A percentile compares a stretch with the other conserved stretches of the same genome.
Conservation (phyloP, 1,140 invertebrate species). For the Hydropsyche tenuis region DNA sequence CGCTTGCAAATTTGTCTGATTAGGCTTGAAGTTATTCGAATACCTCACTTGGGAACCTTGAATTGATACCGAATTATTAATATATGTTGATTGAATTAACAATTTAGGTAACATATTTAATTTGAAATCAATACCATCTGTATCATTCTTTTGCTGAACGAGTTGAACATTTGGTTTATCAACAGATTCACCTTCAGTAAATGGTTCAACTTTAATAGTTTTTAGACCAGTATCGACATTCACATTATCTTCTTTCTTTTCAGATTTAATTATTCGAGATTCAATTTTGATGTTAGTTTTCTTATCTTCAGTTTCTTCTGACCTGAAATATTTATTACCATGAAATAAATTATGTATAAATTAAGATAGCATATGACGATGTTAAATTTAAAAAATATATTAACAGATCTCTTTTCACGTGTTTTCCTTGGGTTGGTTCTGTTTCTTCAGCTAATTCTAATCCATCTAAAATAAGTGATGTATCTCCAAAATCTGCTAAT, state of each 20-base stretch:
- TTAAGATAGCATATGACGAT: neutral
- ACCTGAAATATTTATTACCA: constrained; percentile 34
- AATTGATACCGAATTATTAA: constrained; percentile 22
- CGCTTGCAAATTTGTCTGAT: constrained; percentile 34
- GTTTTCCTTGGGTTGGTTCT: constrained; percentile 45
- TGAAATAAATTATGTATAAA: neutral
- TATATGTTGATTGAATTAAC: no score
- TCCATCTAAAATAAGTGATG: constrained; percentile 78
- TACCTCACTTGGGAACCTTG: constrained; percentile 41
- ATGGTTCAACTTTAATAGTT: constrained; percentile 45
- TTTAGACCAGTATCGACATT: constrained; percentile 27
- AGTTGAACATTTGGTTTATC: constrained; percentile 29
- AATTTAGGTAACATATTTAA: no score
- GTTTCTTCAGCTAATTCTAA: constrained; percentile 76
- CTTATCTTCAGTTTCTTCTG: constrained; percentile 33
- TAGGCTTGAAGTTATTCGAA: constrained; percentile 38
- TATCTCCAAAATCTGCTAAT: constrained; percentile 79
- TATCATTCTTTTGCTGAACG: constrained; percentile 29
- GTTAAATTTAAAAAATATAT: neutral
- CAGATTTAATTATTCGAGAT: constrained; percentile 41
- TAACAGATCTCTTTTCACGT: constrained; percentile 47
- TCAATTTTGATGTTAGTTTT: constrained; percentile 40
- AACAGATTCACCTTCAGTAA: constrained; percentile 34
- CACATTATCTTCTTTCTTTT: constrained; percentile 44
- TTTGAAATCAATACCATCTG: no score